Conservation (phyloP, 2,113 vertebrate species). For the Larimichthys crocea region DNA sequence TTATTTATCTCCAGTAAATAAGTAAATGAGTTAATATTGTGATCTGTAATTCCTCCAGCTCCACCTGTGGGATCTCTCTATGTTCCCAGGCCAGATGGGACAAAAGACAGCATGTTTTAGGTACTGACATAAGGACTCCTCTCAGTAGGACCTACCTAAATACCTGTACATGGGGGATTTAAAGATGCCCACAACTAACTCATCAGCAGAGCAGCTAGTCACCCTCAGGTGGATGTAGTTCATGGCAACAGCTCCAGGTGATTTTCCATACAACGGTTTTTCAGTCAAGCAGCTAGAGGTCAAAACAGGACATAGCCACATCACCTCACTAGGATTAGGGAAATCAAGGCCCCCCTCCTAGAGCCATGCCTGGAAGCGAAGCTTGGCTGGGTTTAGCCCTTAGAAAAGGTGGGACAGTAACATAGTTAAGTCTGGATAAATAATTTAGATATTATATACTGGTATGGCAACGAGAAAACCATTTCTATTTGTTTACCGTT, state of each 20-base stretch:
- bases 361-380: not conserved
- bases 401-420: not conserved
- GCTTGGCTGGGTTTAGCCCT: not conserved
- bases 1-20: no score
- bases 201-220: no score
- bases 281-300: not conserved
- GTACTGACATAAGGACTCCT: not conserved
- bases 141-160: not conserved
- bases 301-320: not conserved
- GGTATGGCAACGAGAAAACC: not conserved
- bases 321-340: not conserved
- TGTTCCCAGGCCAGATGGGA: slow-evolving; percentile 12
- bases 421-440: no score
- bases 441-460: not conserved
- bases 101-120: slow-evolving; percentile 3
- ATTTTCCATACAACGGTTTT: no score
- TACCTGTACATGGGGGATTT: not conserved
- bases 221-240: no score
- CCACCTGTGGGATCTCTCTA: not conserved
- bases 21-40: no score
- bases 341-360: not conserved
- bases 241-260: no score
- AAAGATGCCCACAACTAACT: no score
- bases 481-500: no score
- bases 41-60: not conserved